Evolutionary conservation across 2,113 vertebrate genomes (phyloP).

Genomic region (Poeciliopsis turrubarensis): DNA sequence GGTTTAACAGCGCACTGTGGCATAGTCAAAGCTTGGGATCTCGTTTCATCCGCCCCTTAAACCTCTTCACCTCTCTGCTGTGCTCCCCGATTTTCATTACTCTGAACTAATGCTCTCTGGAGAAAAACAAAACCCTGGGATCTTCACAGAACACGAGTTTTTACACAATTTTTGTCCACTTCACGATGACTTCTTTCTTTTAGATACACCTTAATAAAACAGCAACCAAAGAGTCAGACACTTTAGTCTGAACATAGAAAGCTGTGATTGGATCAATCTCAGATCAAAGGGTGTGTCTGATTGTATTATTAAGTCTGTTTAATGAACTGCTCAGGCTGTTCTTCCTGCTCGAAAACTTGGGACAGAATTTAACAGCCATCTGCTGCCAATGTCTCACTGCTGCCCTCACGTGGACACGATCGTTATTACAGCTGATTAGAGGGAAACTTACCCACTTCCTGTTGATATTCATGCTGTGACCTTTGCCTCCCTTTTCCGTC

Average conservation of each 20-base stretch:
- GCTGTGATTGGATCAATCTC: background rate
- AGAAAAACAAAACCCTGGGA: no score
- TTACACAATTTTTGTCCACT: background rate
- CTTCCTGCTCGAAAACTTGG: background rate
- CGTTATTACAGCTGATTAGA: constrained; percentile 11
- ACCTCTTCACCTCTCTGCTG: no score
- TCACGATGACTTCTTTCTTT: background rate
- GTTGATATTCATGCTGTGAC: no score
- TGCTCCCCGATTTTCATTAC: no score
- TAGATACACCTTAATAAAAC: background rate
- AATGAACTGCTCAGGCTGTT: background rate
- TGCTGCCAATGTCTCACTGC: constrained; percentile 21
- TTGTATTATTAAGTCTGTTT: background rate
- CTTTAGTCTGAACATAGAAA: background rate
- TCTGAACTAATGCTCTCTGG: no score
- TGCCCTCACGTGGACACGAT: constrained; percentile 62
- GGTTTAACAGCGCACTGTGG: no score
- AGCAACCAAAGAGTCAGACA: background rate
- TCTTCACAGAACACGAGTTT: no score
- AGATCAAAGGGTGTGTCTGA: background rate
- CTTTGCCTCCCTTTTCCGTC: no score
- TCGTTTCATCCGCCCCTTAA: no score
- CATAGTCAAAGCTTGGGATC: no score
- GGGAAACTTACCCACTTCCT: no score
- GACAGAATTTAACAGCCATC: constrained; percentile 27